Percentiles rank a stretch among this genome's conserved stretches.
These are phyloP conservation scores for Chloroceryle inda DNA, from an alignment of 2,797 vertebrate genomes.

Conservation along the genomic window DNA sequence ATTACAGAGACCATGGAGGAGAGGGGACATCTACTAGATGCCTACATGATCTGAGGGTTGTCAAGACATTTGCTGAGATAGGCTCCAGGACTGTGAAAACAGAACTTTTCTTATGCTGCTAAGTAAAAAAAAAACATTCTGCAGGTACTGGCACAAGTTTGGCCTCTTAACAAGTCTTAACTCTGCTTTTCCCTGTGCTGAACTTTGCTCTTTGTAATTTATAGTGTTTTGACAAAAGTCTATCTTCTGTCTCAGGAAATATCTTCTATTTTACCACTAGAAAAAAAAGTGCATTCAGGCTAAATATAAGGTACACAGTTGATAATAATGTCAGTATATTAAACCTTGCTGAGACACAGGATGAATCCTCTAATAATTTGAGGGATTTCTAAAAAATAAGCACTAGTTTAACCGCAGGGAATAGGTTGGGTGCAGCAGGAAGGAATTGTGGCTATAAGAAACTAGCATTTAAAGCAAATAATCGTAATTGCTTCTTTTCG, in stretches of 20 bases:
- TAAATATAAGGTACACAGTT: background rate
- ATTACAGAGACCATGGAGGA: background rate
- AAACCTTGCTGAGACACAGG: background rate
- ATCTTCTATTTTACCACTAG: background rate
- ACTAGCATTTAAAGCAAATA: background rate
- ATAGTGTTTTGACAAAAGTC: slow-evolving; percentile 50
- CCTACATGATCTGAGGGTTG: background rate
- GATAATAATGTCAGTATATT: background rate
- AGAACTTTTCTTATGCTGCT: slow-evolving; percentile 26
- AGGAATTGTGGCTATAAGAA: background rate
- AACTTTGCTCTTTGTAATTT: slow-evolving; percentile 18
- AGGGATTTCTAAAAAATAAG: slow-evolving; percentile 10
- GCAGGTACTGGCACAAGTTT: background rate
- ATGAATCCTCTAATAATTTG: background rate
- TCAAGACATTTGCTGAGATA: slow-evolving; percentile 19
- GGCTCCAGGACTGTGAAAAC: background rate
- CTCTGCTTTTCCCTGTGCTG: background rate
- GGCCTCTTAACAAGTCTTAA: slow-evolving; percentile 13
- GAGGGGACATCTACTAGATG: background rate
- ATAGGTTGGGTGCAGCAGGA: background rate
- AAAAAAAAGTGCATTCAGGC: background rate
- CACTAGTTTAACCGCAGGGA: background rate
- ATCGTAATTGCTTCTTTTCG: background rate
- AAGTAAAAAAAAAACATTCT: slow-evolving; percentile 28
- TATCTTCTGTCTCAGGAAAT: slow-evolving; percentile 48